Base-by-base conservation (phyloP, 2,888 invertebrate species). In the Busseola fusca region DNA sequence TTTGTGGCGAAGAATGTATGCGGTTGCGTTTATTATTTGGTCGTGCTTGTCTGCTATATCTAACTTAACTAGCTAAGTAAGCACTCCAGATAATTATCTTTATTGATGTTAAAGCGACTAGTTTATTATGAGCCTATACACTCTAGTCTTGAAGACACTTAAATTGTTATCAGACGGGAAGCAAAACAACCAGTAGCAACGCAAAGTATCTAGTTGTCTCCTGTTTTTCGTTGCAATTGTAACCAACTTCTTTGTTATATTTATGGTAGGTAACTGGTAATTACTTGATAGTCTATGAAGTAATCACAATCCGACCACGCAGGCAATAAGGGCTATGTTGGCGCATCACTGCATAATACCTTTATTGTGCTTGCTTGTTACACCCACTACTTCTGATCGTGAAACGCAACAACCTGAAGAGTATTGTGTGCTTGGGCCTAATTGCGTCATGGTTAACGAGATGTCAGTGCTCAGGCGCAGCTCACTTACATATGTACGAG, bases 361-460 rank as follows among this genome's bases (percentile, higher is more conserved):
- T 18, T 30, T 56, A 27, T 7, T 18, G 9, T 27, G n/a, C 37
- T 42, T 34, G 0, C 9, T 40, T 21, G 21, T 21, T 7, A 16
- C 27, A 18, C 21, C 10, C 4, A 21, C 7, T 30, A n/a, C 14
- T 30, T 64, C 14, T 66, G 18, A 3, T 3, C 14, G 34, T 12
- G 1, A 75, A 58, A 58, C 42, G 34, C 34, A 66, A 6, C n/a
- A 34, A 14, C 14, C 16, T 58, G 14, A 67, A 57, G 59, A 27
- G 63, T 60, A 14, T 52, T 48, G 54, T 69, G 69, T 67, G 64
- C 1, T 18, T 14, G 12, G 18, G 18, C 42, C 37, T 69, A 69
- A 63, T 77, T 57, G 62, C 68, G 63, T 65, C 64, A 72, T 72
- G 54, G 16, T 69, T 69, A 72, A 80, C 69, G 72, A 74, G 72